phyloP scores from a whole-genome alignment of 1,140 invertebrate species.

The Drosophila pallidifrons region DNA sequence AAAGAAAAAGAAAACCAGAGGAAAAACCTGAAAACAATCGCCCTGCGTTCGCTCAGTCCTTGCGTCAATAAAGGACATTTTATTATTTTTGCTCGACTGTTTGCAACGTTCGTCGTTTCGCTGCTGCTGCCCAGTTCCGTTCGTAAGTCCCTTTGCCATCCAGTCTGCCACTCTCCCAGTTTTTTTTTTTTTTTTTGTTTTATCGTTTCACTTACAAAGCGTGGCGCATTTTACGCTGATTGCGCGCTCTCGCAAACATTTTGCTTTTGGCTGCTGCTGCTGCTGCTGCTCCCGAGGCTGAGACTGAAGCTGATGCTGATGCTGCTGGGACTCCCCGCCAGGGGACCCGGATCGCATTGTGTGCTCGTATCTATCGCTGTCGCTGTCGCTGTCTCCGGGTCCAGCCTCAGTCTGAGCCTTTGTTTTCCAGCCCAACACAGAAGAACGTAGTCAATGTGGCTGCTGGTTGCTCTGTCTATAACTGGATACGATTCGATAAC shows the following conservation, averaged over 20 bases:
- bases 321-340: not conserved
- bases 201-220: constrained; percentile 82
- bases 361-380: too few species aligned
- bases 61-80: constrained; percentile 80
- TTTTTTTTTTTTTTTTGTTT: constrained; percentile 39
- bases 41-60: constrained; percentile 40
- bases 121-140: constrained; percentile 25
- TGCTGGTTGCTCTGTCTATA: constrained; percentile 1
- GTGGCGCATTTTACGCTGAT: constrained; percentile 81
- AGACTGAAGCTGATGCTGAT: too few species aligned
- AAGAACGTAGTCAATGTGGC: constrained; percentile 3
- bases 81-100: constrained; percentile 61
- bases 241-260: constrained; percentile 76
- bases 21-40: constrained; percentile 64
- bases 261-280: constrained; percentile 41
- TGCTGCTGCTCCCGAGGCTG: too few species aligned
- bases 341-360: constrained; percentile 27
- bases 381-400: not conserved
- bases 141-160: constrained; percentile 22
- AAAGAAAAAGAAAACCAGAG: not conserved
- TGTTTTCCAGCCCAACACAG: constrained; percentile 21
- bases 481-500: constrained; percentile 70
- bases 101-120: constrained; percentile 12
- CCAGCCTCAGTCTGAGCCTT: constrained; percentile 17
- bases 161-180: constrained; percentile 10